Conservation (phyloP, 1,140 invertebrate species). For the Asbolus verrucosus region DNA sequence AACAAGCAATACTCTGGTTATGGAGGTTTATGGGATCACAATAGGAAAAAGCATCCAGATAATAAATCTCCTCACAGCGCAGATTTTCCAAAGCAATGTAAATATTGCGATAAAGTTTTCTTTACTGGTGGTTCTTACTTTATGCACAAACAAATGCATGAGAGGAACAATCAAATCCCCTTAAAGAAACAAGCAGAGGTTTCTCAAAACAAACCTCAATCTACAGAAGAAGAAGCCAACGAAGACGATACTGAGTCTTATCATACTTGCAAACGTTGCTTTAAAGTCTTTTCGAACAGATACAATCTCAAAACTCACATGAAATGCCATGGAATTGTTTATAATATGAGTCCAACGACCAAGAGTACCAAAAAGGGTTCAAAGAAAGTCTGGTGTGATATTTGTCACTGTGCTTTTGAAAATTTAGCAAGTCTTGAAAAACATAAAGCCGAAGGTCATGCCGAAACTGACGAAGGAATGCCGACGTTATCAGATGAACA, state of each 20-base stretch:
- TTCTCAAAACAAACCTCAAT: conserved; percentile 10
- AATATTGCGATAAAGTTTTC: conserved; percentile 58
- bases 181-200: conserved; percentile 3
- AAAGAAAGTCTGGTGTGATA: conserved; percentile 57
- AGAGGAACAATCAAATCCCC: conserved; percentile 32
- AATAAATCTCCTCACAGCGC: conserved; percentile 8
- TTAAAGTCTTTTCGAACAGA: conserved; percentile 61
- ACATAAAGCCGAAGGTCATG: conserved; percentile 56
- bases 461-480: conserved; percentile 44
- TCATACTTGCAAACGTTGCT: conserved; percentile 61
- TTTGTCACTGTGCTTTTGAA: conserved; percentile 57
- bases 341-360: conserved; percentile 36
- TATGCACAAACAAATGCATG: conserved; percentile 59
- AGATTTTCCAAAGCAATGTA: conserved; percentile 57
- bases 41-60: conserved; percentile 53
- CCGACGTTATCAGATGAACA: conserved; percentile 36
- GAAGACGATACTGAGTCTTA: conserved; percentile 57
- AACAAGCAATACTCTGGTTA: conserved; percentile 54
- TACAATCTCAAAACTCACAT: conserved; percentile 60
- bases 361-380: conserved; percentile 46
- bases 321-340: conserved; percentile 59
- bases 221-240: conserved; percentile 25
- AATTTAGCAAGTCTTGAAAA: conserved; percentile 52
- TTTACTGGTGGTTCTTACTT: conserved; percentile 53
- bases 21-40: conserved; percentile 58